Percentiles rank a stretch among this genome's conserved stretches.
phyloP scores from a whole-genome alignment of 1,140 invertebrate species.

The Musca vetustissima region DNA sequence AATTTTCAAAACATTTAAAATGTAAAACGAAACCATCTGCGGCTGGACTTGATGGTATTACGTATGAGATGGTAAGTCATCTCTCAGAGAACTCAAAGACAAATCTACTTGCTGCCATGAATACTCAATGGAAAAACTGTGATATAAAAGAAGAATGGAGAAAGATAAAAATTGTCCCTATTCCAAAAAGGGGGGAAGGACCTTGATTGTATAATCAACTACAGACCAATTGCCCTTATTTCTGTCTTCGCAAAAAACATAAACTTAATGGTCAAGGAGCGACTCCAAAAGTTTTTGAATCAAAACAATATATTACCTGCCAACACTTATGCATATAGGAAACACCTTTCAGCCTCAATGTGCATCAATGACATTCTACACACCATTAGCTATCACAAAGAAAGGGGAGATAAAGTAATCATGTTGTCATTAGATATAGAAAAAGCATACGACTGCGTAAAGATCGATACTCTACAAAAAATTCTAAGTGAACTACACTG shows the following conservation, averaged over 20 bases:
- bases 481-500: too few species aligned
- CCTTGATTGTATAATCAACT: too few species aligned
- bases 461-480: too few species aligned
- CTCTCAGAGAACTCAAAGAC: neutral
- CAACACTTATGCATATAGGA: conserved; percentile 1
- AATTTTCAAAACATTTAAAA: too few species aligned
- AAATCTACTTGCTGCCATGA: neutral
- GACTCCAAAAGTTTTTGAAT: neutral
- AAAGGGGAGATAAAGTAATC: neutral
- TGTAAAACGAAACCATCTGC: neutral
- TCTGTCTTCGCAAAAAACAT: too few species aligned
- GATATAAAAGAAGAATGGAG: too few species aligned
- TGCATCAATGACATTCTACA: conserved; percentile 4
- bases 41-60: neutral
- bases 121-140: too few species aligned
- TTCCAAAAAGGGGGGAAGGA: neutral
- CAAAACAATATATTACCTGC: neutral
- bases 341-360: neutral
- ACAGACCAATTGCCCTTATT: neutral
- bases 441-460: neutral
- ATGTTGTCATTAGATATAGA: neutral
- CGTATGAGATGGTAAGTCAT: neutral
- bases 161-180: too few species aligned
- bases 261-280: neutral
- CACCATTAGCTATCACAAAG: too few species aligned